Conservation (phyloP, 2,888 invertebrate species). For the Melangyna quadrimaculata region DNA sequence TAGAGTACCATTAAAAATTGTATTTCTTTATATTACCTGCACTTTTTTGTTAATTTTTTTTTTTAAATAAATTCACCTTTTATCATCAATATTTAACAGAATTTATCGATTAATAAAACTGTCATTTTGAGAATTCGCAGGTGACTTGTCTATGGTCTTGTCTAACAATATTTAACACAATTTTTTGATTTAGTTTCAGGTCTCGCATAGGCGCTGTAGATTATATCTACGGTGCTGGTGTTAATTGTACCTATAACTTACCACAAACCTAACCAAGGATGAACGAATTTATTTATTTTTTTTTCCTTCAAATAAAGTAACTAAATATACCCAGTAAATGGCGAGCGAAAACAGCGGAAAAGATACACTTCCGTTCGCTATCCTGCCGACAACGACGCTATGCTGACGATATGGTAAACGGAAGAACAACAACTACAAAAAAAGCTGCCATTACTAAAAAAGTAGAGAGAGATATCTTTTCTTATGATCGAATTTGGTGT, state of each 20-base stretch:
- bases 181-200: not conserved
- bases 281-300: slow-evolving; percentile 1
- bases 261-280: not conserved
- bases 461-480: slow-evolving; percentile 4
- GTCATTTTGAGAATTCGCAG: too few relatives aligned
- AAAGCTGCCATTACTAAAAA: slow-evolving; percentile 30
- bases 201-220: not conserved
- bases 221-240: not conserved
- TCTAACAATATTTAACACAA: too few relatives aligned
- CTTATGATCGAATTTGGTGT: slow-evolving; percentile 40
- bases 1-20: too few relatives aligned
- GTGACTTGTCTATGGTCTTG: too few relatives aligned
- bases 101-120: too few relatives aligned
- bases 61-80: too few relatives aligned
- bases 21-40: too few relatives aligned
- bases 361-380: slow-evolving; percentile 33
- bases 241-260: slow-evolving; percentile 28
- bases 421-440: slow-evolving; percentile 20
- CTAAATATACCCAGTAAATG: slow-evolving; percentile 50
- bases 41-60: too few relatives aligned
- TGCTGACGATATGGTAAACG: slow-evolving; percentile 18
- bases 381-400: not conserved
- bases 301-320: slow-evolving; percentile 36
- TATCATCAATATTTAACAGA: too few relatives aligned
- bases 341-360: slow-evolving; percentile 50